These are phyloP conservation scores for Sialia sialis DNA, from an alignment of 2,113 vertebrate species.

Conservation along the genomic window DNA sequence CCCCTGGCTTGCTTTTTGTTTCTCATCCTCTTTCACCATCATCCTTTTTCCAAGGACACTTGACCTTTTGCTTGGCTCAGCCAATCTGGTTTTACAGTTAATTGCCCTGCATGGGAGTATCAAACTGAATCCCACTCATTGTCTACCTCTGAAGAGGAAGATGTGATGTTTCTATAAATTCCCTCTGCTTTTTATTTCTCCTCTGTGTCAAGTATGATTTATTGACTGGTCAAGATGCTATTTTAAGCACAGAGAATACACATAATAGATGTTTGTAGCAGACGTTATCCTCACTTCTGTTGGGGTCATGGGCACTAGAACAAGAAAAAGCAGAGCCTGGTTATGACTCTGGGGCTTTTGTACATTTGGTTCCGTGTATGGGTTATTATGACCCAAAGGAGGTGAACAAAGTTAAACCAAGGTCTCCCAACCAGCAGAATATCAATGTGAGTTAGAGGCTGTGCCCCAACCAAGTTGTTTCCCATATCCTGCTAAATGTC, in stretches of 20 bases:
- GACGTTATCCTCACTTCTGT: background rate
- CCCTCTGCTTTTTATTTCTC: background rate
- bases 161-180: background rate
- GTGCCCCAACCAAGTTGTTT: background rate
- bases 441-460: background rate
- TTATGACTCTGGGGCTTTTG: background rate
- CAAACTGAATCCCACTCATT: background rate
- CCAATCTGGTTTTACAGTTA: background rate
- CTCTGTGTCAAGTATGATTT: background rate
- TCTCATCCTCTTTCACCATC: background rate
- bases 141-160: background rate
- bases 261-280: background rate
- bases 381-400: background rate
- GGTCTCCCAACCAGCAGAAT: background rate
- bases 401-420: background rate
- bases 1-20: background rate
- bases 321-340: background rate
- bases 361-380: background rate
- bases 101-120: background rate
- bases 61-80: background rate
- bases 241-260: conserved; percentile 3
- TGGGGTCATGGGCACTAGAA: background rate
- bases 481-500: background rate
- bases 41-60: background rate
- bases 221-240: conserved; percentile 13